Percentiles rank a stretch among this genome's conserved stretches.
Conservation (phyloP, 2,113 vertebrate species). For the Garra rufa region DNA sequence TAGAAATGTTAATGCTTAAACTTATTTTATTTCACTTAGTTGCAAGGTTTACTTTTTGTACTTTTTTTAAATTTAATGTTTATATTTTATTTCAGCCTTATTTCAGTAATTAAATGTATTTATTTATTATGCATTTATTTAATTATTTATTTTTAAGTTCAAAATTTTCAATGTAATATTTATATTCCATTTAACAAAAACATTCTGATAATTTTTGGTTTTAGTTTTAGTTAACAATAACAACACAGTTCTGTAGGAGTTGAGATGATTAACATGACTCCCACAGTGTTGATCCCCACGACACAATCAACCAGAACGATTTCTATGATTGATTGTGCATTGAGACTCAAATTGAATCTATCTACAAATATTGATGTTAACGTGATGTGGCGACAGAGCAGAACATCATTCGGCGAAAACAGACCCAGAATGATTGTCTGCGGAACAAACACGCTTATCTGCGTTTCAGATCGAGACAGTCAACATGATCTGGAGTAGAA, state of each 20-base stretch:
- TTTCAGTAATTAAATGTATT: too few relatives aligned
- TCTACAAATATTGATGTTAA: slow-evolving; percentile 52
- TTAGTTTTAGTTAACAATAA: background rate
- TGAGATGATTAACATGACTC: slow-evolving; percentile 67
- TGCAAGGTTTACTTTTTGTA: background rate
- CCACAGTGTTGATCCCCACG: slow-evolving; percentile 40
- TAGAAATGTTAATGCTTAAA: background rate
- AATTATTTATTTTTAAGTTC: background rate
- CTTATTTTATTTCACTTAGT: background rate
- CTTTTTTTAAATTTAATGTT: background rate
- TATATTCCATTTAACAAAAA: background rate
- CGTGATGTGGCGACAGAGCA: slow-evolving; percentile 1
- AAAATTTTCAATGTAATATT: too few relatives aligned
- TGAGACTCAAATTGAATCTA: slow-evolving; percentile 56
- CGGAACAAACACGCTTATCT: slow-evolving; percentile 27
- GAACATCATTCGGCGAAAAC: slow-evolving; percentile 46
- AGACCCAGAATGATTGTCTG: slow-evolving; percentile 13
- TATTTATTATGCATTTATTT: too few relatives aligned
- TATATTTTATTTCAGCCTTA: background rate
- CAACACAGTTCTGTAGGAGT: background rate
- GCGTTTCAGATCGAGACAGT: slow-evolving; percentile 23
- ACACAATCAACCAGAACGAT: slow-evolving; percentile 51
- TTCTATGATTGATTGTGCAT: slow-evolving; percentile 72
- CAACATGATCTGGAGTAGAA: slow-evolving; percentile 25
- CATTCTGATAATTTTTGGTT: background rate